Base-by-base conservation (phyloP, 2,797 vertebrate species). In the Emydoidea blandingii region DNA sequence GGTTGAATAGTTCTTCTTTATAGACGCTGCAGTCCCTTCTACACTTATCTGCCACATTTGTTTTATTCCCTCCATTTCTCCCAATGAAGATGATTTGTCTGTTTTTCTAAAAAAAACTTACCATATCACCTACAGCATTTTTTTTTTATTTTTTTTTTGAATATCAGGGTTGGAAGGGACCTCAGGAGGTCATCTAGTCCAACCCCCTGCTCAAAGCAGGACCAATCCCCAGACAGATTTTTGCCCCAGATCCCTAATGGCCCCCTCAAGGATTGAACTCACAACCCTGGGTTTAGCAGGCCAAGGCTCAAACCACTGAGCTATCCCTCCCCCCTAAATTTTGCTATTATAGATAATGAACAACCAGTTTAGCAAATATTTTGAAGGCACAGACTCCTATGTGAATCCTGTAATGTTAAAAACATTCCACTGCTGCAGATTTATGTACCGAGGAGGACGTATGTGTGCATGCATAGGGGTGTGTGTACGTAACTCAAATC, bases 401-500 rank as follows among this genome's bases (percentile, higher is more conserved):
- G 37, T 76, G 41, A 89, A 74, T 72, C 14, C 11, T 54, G 79
- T 21, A 85, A 37, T 5, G 1, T 85, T 83, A 88, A 74, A 93
- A 92, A 65, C 1, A 41, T 1, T 76, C 0, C 57, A 23, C 29
- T 1, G 0, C 7, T 86, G 54, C 2, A 4, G 6, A 80, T 92
- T 52, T 34, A 74, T 19, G 18, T 8, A 49, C 6, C 4, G 92
- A 11, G 7, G 18, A 12, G 41, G 14, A 27, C 25, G 37, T 27
- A 41, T 25, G 10, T 44, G 25, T 25, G 12, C 11, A 12, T 74
- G 25, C 5, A 3, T 44, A 6, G 8, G 21, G 8, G 54, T 54
- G 9, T 4, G 8, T 11, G 21, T 25, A 37, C 41, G 41, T 41
- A 76, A 76, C 12, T 25, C 0, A 23, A 91, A 27, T 68, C 23